phyloP scores from a whole-genome alignment of 2,113 vertebrate genomes.

The Isurus oxyrinchus region DNA sequence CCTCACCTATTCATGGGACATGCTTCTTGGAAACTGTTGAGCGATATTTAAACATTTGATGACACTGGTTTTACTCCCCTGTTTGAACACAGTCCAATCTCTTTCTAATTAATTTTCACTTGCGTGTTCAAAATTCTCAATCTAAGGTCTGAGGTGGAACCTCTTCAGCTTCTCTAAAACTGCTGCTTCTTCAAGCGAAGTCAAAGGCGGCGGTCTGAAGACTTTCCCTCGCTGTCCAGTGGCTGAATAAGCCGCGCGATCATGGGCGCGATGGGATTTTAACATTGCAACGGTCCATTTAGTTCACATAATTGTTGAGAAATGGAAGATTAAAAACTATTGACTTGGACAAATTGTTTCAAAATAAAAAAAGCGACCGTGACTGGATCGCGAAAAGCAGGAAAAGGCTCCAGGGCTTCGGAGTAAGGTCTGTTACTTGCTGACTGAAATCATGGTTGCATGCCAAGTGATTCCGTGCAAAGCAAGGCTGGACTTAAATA shows the following conservation, averaged over 20 bases:
- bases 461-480: background rate
- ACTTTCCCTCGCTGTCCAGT: background rate
- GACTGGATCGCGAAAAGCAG: no score
- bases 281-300: background rate
- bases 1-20: background rate
- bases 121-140: background rate
- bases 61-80: background rate
- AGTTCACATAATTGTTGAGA: background rate
- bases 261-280: background rate
- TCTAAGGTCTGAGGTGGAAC: background rate
- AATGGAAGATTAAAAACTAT: background rate
- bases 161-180: no score
- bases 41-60: background rate
- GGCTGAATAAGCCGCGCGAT: background rate
- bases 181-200: background rate
- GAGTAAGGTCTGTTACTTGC: background rate
- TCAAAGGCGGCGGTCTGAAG: background rate
- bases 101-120: background rate
- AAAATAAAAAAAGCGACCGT: background rate
- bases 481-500: background rate
- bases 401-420: background rate
- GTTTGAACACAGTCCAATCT: background rate
- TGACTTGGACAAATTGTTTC: background rate
- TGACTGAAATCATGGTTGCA: background rate
- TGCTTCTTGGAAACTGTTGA: background rate